Base-by-base conservation (phyloP, 1,140 invertebrate genomes). In the Zaprionus ghesquierei region DNA sequence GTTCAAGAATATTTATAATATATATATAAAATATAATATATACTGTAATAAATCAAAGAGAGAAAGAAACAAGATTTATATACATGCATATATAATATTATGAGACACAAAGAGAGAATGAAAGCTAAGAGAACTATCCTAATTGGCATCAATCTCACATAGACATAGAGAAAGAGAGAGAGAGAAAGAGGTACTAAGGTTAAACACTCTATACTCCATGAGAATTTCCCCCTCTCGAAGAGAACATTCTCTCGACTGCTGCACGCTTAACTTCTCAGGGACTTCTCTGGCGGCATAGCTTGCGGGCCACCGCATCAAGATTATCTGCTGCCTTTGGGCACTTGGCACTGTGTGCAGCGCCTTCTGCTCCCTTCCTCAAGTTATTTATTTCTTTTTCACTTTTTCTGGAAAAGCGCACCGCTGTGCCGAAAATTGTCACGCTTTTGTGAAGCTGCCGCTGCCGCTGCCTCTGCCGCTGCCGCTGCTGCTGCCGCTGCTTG, bases 351-450 rank as follows among this genome's bases (percentile, higher is more conserved):
- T 46, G 41, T 9, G 6, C 15, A 46, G 41, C 9, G 41, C 9
- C 10, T n/a, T 25, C 22, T 58, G n/a, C n/a, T 41, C n/a, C 51
- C 15, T 29, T 50, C 9, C 33, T 12, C 13, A 29, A 27, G 31
- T 56, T 70, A 53, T 46, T 66, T 72, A 55, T 68, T 55, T 60
- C 35, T 31, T 31, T n/a, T 54, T 46, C 15, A 35, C 25, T 64
- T 81, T 41, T 89, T 89, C 84, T 84, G 84, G 70, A 89, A 89
- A 89, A 89, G 84, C 64, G 74, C 85, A 84, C 85, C 84, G 84
- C 84, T 89, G 84, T 89, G 84, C 84, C 74, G 62, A 85, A 89
- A 89, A 89, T 89, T 89, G 84, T 89, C 84, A 89, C 84, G 84
- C 84, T 72, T 71, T 64, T 56, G 13, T 61, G 38, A 13, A n/a